These are phyloP conservation scores for Mionectes olivaceus DNA, from an alignment of 2,797 vertebrate genomes.

Conservation along the genomic window DNA sequence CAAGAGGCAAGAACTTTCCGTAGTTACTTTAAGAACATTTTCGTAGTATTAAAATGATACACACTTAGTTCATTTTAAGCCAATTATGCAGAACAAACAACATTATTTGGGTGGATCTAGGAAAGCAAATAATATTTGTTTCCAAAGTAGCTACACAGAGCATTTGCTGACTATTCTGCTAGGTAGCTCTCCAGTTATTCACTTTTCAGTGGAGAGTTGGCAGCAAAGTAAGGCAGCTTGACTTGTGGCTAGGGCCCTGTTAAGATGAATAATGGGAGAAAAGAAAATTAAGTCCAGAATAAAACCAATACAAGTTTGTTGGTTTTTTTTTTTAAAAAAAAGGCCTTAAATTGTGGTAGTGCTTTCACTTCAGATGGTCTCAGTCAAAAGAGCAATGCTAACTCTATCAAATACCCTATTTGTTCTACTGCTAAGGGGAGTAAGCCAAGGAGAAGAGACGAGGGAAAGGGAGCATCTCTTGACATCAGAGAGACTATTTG, in stretches of 20 bases:
- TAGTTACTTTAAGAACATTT: background rate
- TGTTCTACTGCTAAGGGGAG: background rate
- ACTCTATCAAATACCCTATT: background rate
- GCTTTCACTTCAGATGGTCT: background rate
- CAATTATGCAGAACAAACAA: conserved; percentile 34
- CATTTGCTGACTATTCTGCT: background rate
- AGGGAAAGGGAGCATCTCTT: background rate
- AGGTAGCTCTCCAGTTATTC: conserved; percentile 14
- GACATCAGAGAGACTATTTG: background rate
- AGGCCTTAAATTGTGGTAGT: background rate
- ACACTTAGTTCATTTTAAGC: background rate
- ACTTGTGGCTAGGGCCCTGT: background rate
- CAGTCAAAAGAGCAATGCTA: background rate
- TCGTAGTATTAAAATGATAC: background rate
- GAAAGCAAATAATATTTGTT: conserved; percentile 5
- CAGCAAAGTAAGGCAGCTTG: background rate
- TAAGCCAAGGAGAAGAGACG: background rate
- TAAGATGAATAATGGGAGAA: background rate
- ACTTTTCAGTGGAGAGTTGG: background rate
- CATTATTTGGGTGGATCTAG: conserved; percentile 4
- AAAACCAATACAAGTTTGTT: background rate
- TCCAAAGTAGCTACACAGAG: background rate
- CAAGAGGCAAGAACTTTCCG: background rate
- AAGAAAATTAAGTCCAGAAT: background rate
- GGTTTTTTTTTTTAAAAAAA: no score